Conservation (phyloP, 1,140 invertebrate genomes). For the Ephestia elutella region DNA sequence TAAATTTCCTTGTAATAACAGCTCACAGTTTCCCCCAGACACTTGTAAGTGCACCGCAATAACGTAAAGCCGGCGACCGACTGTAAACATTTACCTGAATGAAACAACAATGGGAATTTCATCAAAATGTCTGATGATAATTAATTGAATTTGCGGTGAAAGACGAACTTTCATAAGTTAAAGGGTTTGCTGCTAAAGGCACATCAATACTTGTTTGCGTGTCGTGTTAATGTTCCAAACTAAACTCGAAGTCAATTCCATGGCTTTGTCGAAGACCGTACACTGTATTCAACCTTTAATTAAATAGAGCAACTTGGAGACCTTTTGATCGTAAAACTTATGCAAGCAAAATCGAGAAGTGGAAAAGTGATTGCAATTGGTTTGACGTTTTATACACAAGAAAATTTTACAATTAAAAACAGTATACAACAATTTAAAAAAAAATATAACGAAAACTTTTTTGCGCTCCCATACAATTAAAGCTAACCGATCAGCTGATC, state of each 20-base stretch:
- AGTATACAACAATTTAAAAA: too few relatives aligned
- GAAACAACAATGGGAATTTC: neutral
- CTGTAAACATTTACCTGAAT: constrained; percentile 8
- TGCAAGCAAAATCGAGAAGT: neutral
- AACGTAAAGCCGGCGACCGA: constrained; percentile 7
- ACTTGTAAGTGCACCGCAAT: constrained; percentile 43
- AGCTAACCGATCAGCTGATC: too few relatives aligned
- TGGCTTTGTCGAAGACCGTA: neutral
- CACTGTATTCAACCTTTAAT: neutral
- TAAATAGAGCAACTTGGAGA: neutral
- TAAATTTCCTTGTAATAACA: constrained; percentile 71
- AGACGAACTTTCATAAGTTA: neutral
- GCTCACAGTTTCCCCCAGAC: constrained; percentile 64
- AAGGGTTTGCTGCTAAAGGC: constrained; percentile 1
- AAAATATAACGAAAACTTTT: too few relatives aligned
- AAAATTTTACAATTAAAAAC: too few relatives aligned
- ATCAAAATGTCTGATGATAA: neutral
- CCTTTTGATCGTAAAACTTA: neutral
- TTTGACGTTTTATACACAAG: too few relatives aligned
- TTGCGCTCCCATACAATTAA: too few relatives aligned
- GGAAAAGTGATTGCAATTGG: too few relatives aligned
- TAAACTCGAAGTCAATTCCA: neutral
- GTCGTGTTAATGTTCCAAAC: neutral
- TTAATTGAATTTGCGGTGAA: constrained; percentile 2
- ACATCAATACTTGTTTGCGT: constrained; percentile 1